Base-by-base conservation (phyloP, 2,113 vertebrate genomes). In the Carettochelys insculpta region DNA sequence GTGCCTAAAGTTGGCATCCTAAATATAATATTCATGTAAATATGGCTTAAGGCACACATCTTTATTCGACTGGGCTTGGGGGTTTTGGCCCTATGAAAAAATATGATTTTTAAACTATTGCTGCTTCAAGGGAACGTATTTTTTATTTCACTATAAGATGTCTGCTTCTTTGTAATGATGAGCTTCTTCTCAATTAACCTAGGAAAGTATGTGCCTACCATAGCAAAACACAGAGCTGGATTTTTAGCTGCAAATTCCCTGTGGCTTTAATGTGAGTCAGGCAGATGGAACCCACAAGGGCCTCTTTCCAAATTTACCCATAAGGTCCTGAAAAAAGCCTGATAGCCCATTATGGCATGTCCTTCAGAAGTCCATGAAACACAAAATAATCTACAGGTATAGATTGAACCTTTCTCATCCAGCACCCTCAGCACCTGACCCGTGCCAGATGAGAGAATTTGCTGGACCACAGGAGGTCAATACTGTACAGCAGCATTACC, bases 201-300 rank as follows among this genome's bases (percentile, higher is more conserved):
- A 51, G 22, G 13, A 93, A 80, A 87, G 54, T 27, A 34, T 19
- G 16, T 27, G 12, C 10, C 34, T 51, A 3, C 41, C 38, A 56
- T 1, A 2, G n/a, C 31, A 6, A 51, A 9, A 86, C 53, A 88
- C 79, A 77, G 92, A 93, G 47, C 14, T 53, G 29, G 4, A 19
- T 73, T 87, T 83, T 34, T 24, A 88, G n/a, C 75, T 87, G 50
- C 77, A 91, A 90, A 73, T 16, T 79, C 19, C 13, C 5, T 85
- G 13, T 2, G 9, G 87, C 3, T 0, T 0, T 41, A 83, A 61
- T 8, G 22, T 0, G 3, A 54, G 19, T 43, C 4, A 0, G 4
- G 14, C 34, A 85, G 45, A 77, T 90, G 56, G 94, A 76, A 73
- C 52, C 17, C 14, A 22, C n/a, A 73, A 54, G 24, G 3, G 56